Base-by-base conservation (phyloP, 2,113 vertebrate species). In the Grallaria varia region DNA sequence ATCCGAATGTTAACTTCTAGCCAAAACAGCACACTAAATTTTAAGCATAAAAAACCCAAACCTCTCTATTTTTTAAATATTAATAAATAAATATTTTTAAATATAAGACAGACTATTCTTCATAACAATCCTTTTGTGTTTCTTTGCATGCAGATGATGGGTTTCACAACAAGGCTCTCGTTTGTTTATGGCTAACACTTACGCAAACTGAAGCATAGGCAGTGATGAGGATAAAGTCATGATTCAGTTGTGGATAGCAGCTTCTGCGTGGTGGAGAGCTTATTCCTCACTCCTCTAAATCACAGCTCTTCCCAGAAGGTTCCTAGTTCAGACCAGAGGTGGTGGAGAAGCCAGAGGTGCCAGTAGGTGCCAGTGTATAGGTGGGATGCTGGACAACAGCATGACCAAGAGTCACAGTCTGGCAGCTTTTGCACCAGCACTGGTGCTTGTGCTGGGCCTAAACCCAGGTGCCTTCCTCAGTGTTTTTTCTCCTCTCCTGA, bases 391-490 rank as follows among this genome's bases (percentile, higher is more conserved):
- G 72, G 72, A 39, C 30, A 73, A 17, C 9, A 47, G 39, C 18
- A 24, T 15, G 35, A 28, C 30, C 50, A 56, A 39, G 45, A 42
- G 20, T 56, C 20, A 33, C 0, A 0, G 30, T 62, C 28, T 52
- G 16, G 42, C 21, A 63, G 69, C 30, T 72, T 69, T 59, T 80
- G 37, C 24, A 21, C 18, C 17, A 78, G 42, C 6, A 19, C 5
- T 18, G 8, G 19, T 50, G 33, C 15, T 72, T 27, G 4, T 12
- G 25, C 33, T 91, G 28, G 22, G 24, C 20, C 20, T 77, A 74
- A 91, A 58, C 13, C 25, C 37, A n/a, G 7, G 21, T 49, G 19
- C 18, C 12, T 9, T 18, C 5, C 10, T 4, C 0, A 0, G 18
- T 11, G 9, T 63, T 45, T 87, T 35, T 9, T 1, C 9, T 35